Evolutionary conservation across 2,113 vertebrate species (phyloP), one percentile per base, ranked within the genome.

Genomic region (Neodontobutis hainanensis): DNA sequence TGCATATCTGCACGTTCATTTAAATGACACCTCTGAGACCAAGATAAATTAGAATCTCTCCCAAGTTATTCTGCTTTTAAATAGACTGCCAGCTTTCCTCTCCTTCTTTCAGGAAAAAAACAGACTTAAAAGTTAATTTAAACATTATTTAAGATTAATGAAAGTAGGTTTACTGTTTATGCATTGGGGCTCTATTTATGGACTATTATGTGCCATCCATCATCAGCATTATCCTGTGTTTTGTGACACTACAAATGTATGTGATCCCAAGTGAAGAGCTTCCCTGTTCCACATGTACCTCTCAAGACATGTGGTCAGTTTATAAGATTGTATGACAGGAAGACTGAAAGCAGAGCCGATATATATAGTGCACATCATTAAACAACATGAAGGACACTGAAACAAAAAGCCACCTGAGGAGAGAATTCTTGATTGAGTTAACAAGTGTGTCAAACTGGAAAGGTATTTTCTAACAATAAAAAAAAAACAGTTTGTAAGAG

Each of bases 61-160:
- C 76, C 64, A 75, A 83, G 88, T 92, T 92, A 91, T 91, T 91
- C 85, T 84, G 78, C 82, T 85, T 85, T 87, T 90, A 91, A 91
- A 91, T 86, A 90, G 85, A 78, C 78, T 86, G 90, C 89, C 88
- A 88, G 79, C 80, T 65, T 60, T 42, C 62, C n/a, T 6, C 47
- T 34, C 64, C 80, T 73, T 65, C 74, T 77, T 68, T 75, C 56
- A 82, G 79, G 68, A 71, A 78, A 65, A 79, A 61, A 85, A 87
- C 70, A 88, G 74, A 90, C 83, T 68, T 77, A 71, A 52, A 75
- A 90, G 88, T 91, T 92, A 75, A 93, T 91, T 90, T 90, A 92
- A 88, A 91, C 85, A 89, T 91, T 92, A 81, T 81, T 88, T 89
- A 87, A 87, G 91, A 92, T 92, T 85, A 91, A 92, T 92, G 90